Evolutionary conservation across 2,113 vertebrate genomes (phyloP), one percentile per base, ranked within the genome.

Genomic region (Bufo gargarizans): DNA sequence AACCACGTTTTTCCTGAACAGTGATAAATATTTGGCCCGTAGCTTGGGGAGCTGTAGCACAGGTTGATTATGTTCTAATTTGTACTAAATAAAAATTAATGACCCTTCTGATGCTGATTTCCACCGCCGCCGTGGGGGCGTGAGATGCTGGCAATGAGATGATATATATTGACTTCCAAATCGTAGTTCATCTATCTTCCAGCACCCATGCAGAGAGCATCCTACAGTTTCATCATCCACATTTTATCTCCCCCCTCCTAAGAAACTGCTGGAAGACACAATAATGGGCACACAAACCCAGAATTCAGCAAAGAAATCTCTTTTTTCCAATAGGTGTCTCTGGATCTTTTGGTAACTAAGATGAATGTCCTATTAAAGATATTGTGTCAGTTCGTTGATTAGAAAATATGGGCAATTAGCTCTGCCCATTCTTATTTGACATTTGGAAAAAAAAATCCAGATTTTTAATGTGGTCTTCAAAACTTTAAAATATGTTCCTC

Each of bases 121-220:
- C 47, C 22, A 55, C 45, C 63, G 59, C 56, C 86, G 43, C 55
- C n/a, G 49, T 47, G 49, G 86, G 86, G 43, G 6, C 59, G 77
- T 55, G 53, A 81, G 77, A 22, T 19, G 17, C 53, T 69, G 50
- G 50, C 65, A 74, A 16, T 55, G 11, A n/a, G 43, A 56, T 7
- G 10, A 74, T 56, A 71, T 80, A 63, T 79, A 63, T 80, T 49
- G 16, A 61, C 65, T 58, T 87, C 77, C 50, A 79, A 43, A 47
- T 81, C 17, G 19, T 47, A 82, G 86, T 50, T 76, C 67, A 82
- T 82, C 71, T 88, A 88, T 88, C 86, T 88, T 88, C 4, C 65
- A 12, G 7, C 55, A 56, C 67, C 14, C 67, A 58, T 81, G 65
- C 63, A 14, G 77, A 78, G 65, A 58, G 72, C 67, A 50, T 82